Percentiles rank a stretch among this genome's conserved stretches.
Conservation (phyloP, 1,140 invertebrate genomes). For the Goniozus legneri region DNA sequence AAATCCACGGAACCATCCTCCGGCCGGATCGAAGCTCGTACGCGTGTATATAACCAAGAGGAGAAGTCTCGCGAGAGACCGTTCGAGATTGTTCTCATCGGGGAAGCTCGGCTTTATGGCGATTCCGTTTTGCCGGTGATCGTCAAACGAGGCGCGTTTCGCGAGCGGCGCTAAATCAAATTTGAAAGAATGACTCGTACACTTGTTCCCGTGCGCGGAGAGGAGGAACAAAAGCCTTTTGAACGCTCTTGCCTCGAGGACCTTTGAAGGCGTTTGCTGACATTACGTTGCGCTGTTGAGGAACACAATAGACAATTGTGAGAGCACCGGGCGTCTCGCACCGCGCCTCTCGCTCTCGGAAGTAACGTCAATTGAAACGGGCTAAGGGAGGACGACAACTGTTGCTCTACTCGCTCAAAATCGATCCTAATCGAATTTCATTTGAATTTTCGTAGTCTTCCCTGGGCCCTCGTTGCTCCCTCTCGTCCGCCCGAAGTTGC, state of each 20-base stretch:
- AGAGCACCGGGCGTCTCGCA: no score
- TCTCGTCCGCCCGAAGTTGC: no score
- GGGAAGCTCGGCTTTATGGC: no score
- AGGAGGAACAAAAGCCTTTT: conserved; percentile 46
- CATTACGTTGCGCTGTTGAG: conserved; percentile 35
- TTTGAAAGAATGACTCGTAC: conserved; percentile 52
- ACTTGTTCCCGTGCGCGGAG: conserved; percentile 44
- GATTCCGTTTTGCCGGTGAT: no score
- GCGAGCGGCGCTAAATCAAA: conserved; percentile 44
- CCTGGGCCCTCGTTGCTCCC: no score
- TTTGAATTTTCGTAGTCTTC: no score
- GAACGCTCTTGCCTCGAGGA: conserved; percentile 39
- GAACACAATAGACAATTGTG: conserved; percentile 42
- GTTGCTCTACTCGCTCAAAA: conserved; percentile 26
- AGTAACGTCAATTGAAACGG: conserved; percentile 30
- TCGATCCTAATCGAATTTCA: no score
- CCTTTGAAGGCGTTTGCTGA: conserved; percentile 42
- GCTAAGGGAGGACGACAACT: conserved; percentile 26
- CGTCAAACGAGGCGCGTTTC: no score
- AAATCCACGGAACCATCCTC: no score
- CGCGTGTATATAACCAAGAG: no score
- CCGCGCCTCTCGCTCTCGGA: conserved; percentile 22
- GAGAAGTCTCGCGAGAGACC: background rate
- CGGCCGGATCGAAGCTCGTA: no score
- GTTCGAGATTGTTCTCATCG: no score